Conservation (phyloP, 1,140 invertebrate species). For the Ridgeia piscesae region DNA sequence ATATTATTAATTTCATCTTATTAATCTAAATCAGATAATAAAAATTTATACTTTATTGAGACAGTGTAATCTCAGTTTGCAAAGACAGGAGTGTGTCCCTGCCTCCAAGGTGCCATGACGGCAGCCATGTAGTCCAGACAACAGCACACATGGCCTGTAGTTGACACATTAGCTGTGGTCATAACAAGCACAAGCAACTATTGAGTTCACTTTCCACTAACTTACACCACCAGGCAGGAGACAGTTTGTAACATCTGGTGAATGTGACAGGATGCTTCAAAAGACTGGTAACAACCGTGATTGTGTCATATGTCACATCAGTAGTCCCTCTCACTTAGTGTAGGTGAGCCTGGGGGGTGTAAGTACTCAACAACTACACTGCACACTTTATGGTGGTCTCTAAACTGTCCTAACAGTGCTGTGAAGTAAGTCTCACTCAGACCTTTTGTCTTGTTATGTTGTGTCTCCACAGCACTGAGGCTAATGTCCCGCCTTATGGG, state of each 20-base stretch:
- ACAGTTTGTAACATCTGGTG: neutral
- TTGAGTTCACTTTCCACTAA: neutral
- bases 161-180: neutral
- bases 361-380: neutral
- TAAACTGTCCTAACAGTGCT: neutral
- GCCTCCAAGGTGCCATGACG: no score
- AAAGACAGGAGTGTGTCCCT: no score
- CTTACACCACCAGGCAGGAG: neutral
- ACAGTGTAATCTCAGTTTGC: no score
- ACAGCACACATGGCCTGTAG: neutral
- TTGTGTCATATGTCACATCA: neutral
- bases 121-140: no score
- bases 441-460: neutral
- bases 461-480: neutral
- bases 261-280: neutral
- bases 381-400: neutral
- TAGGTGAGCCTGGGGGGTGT: neutral
- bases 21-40: no score
- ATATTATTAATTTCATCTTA: no score
- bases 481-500: neutral
- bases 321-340: neutral
- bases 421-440: neutral
- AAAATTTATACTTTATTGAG: no score
- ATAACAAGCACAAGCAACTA: neutral
- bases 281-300: neutral